Percentiles rank a stretch among this genome's conserved stretches.
Evolutionary conservation across 1,140 invertebrate genomes (phyloP).

Genomic region (Pantala flavescens): DNA sequence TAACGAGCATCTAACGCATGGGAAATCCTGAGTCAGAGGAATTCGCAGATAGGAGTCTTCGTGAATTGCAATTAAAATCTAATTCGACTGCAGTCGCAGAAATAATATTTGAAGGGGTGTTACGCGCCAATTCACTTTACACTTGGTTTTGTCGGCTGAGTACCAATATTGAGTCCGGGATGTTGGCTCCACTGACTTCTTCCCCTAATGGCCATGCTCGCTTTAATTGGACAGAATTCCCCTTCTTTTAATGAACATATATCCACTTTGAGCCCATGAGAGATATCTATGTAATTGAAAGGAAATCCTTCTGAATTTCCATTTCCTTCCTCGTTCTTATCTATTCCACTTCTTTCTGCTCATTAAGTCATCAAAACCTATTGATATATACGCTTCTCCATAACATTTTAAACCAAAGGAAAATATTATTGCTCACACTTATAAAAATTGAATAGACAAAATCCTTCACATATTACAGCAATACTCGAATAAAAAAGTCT

Average conservation of each 20-base stretch:
- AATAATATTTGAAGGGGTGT: neutral
- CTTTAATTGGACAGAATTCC: neutral
- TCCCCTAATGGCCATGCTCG: neutral
- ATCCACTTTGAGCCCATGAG: neutral
- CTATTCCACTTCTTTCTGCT: neutral
- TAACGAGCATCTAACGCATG: too few species aligned
- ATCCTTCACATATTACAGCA: too few species aligned
- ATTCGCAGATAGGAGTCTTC: too few species aligned
- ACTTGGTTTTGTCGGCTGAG: neutral
- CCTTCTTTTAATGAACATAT: slow-evolving; percentile 4
- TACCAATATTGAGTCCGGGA: neutral
- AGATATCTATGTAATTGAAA: neutral
- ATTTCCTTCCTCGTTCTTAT: neutral
- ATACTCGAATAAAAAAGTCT: too few species aligned
- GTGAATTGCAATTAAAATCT: too few species aligned
- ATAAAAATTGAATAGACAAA: too few species aligned
- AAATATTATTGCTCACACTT: too few species aligned
- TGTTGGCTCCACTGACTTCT: neutral
- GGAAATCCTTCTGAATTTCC: neutral
- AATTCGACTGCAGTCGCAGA: too few species aligned
- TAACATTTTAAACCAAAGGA: too few species aligned
- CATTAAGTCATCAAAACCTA: too few species aligned
- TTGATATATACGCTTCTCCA: too few species aligned
- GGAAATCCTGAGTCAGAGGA: too few species aligned
- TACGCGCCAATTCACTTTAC: neutral